Evolutionary conservation across 1,140 invertebrate genomes (phyloP).

Genomic region (Lepidostoma basale): DNA sequence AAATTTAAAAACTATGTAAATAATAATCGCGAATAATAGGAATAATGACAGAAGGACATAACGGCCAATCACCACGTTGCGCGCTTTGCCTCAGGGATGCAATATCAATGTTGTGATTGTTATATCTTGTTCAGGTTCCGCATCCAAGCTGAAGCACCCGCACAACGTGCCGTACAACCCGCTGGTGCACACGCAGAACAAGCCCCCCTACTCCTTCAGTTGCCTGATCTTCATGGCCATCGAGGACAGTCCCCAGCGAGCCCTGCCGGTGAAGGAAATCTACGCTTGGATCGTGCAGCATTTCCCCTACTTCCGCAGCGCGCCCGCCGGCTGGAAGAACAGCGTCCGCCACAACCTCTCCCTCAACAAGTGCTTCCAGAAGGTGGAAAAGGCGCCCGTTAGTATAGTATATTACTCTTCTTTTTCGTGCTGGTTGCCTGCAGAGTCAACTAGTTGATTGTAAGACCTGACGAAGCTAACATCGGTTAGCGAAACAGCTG

Average conservation of each 20-base stretch:
- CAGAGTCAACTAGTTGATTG: no score
- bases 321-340: slow-evolving; percentile 98
- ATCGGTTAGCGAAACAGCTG: no score
- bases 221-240: slow-evolving; percentile 98
- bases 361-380: slow-evolving; percentile 96
- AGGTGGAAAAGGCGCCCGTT: slow-evolving; percentile 90
- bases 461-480: no score
- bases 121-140: slow-evolving; percentile 18
- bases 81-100: no score
- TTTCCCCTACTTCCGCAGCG: slow-evolving; percentile 96
- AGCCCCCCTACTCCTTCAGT: slow-evolving; percentile 94
- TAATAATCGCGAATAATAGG: no score
- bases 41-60: no score
- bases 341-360: slow-evolving; percentile 95
- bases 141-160: slow-evolving; percentile 68
- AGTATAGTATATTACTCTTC: no score
- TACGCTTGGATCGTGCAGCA: slow-evolving; percentile 97
- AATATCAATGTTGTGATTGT: no score
- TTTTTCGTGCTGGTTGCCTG: no score
- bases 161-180: slow-evolving; percentile 77
- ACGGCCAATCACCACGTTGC: no score
- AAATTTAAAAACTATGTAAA: no score
- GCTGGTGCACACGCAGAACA: slow-evolving; percentile 81
- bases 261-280: slow-evolving; percentile 93
- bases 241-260: slow-evolving; percentile 86